Conservation (phyloP, 2,113 vertebrate species). For the Petaurus breviceps region DNA sequence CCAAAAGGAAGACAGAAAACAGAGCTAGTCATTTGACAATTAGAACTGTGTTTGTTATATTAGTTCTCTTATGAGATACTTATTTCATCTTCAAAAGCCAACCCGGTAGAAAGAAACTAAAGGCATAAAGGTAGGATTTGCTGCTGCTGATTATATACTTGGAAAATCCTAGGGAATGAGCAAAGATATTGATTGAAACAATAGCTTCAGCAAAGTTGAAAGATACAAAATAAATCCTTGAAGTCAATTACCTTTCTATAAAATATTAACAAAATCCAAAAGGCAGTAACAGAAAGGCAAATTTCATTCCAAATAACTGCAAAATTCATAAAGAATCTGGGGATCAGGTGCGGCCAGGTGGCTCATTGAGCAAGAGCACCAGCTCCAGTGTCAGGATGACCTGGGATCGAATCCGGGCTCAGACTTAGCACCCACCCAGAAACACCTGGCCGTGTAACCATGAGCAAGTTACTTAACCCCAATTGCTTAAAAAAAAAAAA, state of each 20-base stretch:
- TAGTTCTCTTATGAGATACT: not conserved
- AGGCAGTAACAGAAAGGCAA: not conserved
- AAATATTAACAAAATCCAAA: not conserved
- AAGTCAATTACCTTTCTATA: not conserved
- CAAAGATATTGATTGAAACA: not conserved
- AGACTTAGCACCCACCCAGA: too few relatives aligned
- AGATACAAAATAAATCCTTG: not conserved
- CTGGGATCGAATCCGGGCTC: too few relatives aligned
- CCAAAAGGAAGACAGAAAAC: slow-evolving; percentile 9
- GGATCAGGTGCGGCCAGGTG: too few relatives aligned
- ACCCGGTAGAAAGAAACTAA: not conserved
- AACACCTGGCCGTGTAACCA: too few relatives aligned
- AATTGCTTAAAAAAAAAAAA: too few relatives aligned
- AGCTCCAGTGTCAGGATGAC: too few relatives aligned
- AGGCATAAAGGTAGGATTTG: not conserved
- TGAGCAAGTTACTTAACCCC: too few relatives aligned
- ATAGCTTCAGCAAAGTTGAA: not conserved
- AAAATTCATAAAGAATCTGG: not conserved
- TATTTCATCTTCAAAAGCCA: not conserved
- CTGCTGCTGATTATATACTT: not conserved
- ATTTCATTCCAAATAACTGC: not conserved
- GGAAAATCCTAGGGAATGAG: not conserved
- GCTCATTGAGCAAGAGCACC: too few relatives aligned
- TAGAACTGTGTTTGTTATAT: not conserved
- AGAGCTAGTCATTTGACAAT: not conserved